Evolutionary conservation across 2,888 invertebrate species (phyloP), one percentile per base, ranked within the genome.

Genomic region (Calephelis perditalis): DNA sequence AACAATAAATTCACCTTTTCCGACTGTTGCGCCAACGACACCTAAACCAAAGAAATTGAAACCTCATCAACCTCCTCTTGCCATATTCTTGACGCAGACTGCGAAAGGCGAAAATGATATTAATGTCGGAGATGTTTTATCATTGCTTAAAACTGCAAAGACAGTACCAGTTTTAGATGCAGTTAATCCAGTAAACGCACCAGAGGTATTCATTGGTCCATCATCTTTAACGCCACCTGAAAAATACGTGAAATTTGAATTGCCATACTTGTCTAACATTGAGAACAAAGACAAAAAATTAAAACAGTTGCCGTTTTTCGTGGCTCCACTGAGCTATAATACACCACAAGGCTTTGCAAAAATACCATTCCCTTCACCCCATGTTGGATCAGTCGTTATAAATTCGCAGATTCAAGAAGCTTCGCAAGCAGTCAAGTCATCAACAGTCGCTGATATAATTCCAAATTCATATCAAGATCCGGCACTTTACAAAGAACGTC

Each of bases 301-400:
- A 1, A 93, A 94, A 60, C 94, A 95, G 67, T 78, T 96, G 1
- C 95, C 96, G 0, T 96, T 96, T 81, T 97, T 96, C 71, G 96
- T 97, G 7, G 96, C 96, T 0, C 96, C 96, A 0, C 80, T 96
- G 36, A 96, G 95, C 73, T 97, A 96, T 73, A 94, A 94, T 68
- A 94, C 96, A n/a, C 96, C 96, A 0, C 91, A 92, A 57, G 96
- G 96, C 4, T 96, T 96, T 74, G 95, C 95, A 0, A 97, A 96
- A 82, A 96, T 97, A 66, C 94, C 96, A 0, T 93, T 97, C 76
- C 96, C 96, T 0, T 94, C 96, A 11, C 96, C 96, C 0, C 96
- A 97, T 71, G 96, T 97, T 0, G 96, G 96, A 1, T 96, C 96
- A 0, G 95, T 97, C 5, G 95, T 97, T 0, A 92, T 96, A 1